A percentile compares a stretch with the other conserved stretches of the same genome.
Evolutionary conservation across 1,140 invertebrate species (phyloP).

Genomic region (Lordiphosa clarofinis): DNA sequence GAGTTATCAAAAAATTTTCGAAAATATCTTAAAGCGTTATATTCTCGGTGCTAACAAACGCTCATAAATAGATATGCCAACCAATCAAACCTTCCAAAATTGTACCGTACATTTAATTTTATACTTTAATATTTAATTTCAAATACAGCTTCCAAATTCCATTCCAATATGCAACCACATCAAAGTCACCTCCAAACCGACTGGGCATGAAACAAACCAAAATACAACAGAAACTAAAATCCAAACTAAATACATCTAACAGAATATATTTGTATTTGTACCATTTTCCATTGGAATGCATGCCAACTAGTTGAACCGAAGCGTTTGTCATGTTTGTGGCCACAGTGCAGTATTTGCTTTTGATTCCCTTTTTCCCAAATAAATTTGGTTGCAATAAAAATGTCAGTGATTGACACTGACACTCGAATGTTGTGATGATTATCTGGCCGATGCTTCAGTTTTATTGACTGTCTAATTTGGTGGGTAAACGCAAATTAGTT

Average conservation of each 20-base stretch:
- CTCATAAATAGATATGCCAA: no score
- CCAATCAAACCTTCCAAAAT: no score
- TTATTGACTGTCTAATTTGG: no score
- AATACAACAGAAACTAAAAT: constrained; percentile 26
- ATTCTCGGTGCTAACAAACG: no score
- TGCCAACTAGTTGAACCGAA: constrained; percentile 29
- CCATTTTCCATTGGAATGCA: constrained; percentile 35
- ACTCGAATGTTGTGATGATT: constrained; percentile 55
- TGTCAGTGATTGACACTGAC: constrained; percentile 71
- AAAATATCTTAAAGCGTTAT: no score
- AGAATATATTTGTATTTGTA: constrained; percentile 50
- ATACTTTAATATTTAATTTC: background rate
- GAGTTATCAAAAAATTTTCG: no score
- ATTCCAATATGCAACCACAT: constrained; percentile 3
- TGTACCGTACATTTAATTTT: no score
- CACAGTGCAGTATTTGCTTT: constrained; percentile 6
- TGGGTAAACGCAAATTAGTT: constrained; percentile 43
- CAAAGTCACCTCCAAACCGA: constrained; percentile 2
- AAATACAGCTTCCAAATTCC: background rate
- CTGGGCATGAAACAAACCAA: background rate
- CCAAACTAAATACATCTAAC: no score
- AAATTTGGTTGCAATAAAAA: constrained; percentile 66
- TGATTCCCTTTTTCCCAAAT: constrained; percentile 50
- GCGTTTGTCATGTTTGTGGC: constrained; percentile 40
- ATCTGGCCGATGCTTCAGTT: constrained; percentile 17